Evolutionary conservation across 2,888 invertebrate species (phyloP), one percentile per base, ranked within the genome.

Genomic region (Tenthredo mesomela): DNA sequence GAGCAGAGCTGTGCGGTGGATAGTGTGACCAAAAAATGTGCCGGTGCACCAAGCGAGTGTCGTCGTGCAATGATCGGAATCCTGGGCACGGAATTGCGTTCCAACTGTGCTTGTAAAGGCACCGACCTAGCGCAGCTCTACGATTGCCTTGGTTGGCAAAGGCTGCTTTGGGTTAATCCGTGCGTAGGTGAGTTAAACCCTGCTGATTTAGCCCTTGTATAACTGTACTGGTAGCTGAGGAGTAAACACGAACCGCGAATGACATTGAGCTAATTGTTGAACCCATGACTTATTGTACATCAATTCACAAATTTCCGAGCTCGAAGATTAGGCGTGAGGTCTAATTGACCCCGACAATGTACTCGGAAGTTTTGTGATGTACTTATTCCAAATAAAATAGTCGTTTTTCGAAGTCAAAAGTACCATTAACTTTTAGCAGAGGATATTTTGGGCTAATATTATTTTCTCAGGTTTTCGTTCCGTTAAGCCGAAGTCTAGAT

Each of bases 1-100:
- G 98, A 98, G 93, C 98, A 98, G 93, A 97, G 97, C 89, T 98
- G 98, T 93, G 97, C 98, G 0, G 97, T 98, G 82, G 98, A 98
- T 92, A 97, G 97, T 84, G 96, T 97, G 77, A 98, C 98, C 47
- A 97, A 97, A 92, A 97, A 97, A 89, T 98, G 98, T 92, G 98
- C 98, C 0, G 98, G 98, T 0, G 96, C 97, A 0, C 96, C 97
- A 0, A 95, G 96, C n/a, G 97, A 97, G 75, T 98, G 98, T 93
- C 95, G 98, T 77, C 95, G 96, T 82, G 98, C 98, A 4, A 96
- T 98, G 94, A 95, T 98, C 82, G 97, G 97, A 21, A 98, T 98
- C 87, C 95, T 98, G 80, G 98, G 98, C 40, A 98, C 98, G n/a
- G 97, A 97, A 92, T 94, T 98, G 80, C 95, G 98, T 87, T 97